phyloP scores from a whole-genome alignment of 1,140 invertebrate genomes.

The Paraescarpia echinospica region DNA sequence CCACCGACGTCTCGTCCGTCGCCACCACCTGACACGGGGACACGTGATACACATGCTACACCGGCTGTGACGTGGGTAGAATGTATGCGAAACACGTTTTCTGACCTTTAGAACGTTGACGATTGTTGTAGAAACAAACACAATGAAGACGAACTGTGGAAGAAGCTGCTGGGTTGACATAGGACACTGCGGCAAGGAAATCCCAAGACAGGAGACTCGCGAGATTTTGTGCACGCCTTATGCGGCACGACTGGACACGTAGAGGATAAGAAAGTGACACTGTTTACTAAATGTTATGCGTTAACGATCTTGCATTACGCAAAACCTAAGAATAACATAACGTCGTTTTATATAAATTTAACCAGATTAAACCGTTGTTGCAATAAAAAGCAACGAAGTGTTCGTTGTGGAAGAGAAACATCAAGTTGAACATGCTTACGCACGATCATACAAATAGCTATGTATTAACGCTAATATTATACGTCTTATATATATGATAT shows the following conservation, averaged over 20 bases:
- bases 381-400: no score
- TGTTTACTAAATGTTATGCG: background rate
- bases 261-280: background rate
- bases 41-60: background rate
- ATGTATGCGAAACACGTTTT: background rate
- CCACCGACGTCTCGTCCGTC: conserved; percentile 30
- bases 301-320: no score
- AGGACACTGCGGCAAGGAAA: background rate
- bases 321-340: no score
- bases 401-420: background rate
- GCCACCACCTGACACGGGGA: background rate
- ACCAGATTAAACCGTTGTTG: no score
- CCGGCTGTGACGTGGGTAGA: background rate
- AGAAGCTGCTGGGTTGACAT: background rate
- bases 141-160: background rate
- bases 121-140: background rate
- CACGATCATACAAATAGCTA: no score
- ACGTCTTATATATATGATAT: no score
- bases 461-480: background rate
- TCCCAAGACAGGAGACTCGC: background rate
- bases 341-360: no score
- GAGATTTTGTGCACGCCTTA: background rate
- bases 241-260: background rate
- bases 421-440: background rate
- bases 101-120: background rate